Evolutionary conservation across 2,888 invertebrate species (phyloP), one percentile per base, ranked within the genome.

Genomic region (Drosophila acutilabella): DNA sequence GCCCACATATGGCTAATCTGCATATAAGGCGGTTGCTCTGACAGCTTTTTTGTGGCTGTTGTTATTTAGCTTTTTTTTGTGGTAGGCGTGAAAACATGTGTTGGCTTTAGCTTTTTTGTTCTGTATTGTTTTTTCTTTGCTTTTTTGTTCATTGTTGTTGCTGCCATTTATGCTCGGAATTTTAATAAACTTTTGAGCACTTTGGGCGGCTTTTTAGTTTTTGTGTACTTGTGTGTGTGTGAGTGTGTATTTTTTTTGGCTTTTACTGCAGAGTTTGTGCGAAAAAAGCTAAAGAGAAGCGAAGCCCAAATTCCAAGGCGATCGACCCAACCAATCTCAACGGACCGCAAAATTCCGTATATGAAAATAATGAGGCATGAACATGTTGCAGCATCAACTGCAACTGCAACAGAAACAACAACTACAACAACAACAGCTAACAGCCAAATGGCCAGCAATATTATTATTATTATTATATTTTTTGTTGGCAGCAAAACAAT

Each of bases 291-390:
- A 73, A 70, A 65, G 81, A 84, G 83, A 84, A 71, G 81, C 67
- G 36, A 73, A 44, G 33, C 50, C 57, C 51, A 73, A 62, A 65
- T 64, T 73, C 76, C 83, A 86, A 86, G 86, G 76, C 70, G 33
- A 54, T 51, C 77, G 71, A 65, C 54, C 56, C 76, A 68, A 62
- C 61, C 82, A 85, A 87, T 78, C 85, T 78, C 75, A 77, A 60
- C 76, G 82, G 83, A 90, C 89, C 89, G 78, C 90, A 89, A 87
- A 86, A 84, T 69, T 86, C 82, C 82, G 80, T 82, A 88, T 79
- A 88, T 79, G 75, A 89, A 90, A 89, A 89, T 89, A 89, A 89
- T 89, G 89, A 89, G 89, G 79, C 88, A 87, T 88, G 89, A 89
- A 81, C 83, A 83, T 80, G 88, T 82, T 78, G 85, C 85, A 71